Evolutionary conservation across 2,888 invertebrate genomes (phyloP).

Genomic region (Pteria penguin): DNA sequence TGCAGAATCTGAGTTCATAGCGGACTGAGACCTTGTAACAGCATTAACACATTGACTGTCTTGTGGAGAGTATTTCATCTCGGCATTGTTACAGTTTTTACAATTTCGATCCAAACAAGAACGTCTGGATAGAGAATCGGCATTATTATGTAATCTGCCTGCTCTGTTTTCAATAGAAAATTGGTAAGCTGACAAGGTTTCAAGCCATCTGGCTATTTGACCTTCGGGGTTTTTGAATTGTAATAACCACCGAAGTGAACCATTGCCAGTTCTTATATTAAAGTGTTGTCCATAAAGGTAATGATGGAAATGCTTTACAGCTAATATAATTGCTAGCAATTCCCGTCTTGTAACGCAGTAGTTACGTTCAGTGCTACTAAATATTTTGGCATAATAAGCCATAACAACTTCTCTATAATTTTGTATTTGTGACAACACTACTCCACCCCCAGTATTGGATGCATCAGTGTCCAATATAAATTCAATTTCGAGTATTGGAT

Average conservation of each 20-base stretch:
- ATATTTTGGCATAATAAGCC: conserved; percentile 38
- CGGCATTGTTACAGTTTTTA: neutral
- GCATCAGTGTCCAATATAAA: neutral
- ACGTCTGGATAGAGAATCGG: conserved; percentile 34
- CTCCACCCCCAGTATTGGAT: conserved; percentile 29
- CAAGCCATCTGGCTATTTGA: conserved; percentile 23
- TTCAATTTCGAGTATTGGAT: conserved; percentile 31
- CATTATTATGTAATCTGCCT: conserved; percentile 39
- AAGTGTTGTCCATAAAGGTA: conserved; percentile 30
- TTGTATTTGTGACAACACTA: conserved; percentile 38
- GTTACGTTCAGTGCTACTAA: conserved; percentile 22
- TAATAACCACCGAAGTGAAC: conserved; percentile 29
- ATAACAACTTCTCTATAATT: conserved; percentile 37
- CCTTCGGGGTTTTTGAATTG: conserved; percentile 46
- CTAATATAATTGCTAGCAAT: conserved; percentile 9
- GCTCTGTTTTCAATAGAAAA: conserved; percentile 35
- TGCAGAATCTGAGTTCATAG: neutral
- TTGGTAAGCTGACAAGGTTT: conserved; percentile 26
- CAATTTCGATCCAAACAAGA: conserved; percentile 17
- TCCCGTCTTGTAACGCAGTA: conserved; percentile 30
- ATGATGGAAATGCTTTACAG: conserved; percentile 30
- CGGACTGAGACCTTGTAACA: neutral
- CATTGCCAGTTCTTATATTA: conserved; percentile 33
- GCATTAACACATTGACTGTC: neutral
- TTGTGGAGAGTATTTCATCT: neutral